phyloP scores from a whole-genome alignment of 1,140 invertebrate genomes.

The Augochlora pura region DNA sequence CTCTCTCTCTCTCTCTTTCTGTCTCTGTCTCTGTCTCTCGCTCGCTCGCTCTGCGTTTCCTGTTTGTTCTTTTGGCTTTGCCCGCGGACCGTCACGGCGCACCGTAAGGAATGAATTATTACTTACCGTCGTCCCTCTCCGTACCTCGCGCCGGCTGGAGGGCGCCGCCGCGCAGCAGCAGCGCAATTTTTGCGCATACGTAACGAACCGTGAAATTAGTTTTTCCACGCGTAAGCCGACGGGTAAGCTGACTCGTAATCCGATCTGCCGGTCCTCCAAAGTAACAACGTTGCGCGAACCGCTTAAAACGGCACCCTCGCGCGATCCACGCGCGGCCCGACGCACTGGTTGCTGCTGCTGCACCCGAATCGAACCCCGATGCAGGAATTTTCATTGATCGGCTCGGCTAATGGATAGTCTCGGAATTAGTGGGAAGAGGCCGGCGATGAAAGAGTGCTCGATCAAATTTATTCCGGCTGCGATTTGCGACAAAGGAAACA shows the following conservation, averaged over 20 bases:
- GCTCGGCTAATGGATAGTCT: too few species aligned
- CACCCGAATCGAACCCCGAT: neutral
- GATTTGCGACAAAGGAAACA: too few species aligned
- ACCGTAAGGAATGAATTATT: slow-evolving; percentile 47
- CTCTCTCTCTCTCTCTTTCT: too few species aligned
- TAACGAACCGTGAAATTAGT: slow-evolving; percentile 57
- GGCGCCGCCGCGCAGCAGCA: neutral
- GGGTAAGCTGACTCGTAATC: slow-evolving; percentile 31
- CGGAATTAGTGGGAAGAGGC: too few species aligned
- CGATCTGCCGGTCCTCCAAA: slow-evolving; percentile 11
- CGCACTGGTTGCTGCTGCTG: neutral
- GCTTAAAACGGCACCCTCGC: neutral
- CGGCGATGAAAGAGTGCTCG: too few species aligned
- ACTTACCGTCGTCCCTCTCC: slow-evolving; percentile 3
- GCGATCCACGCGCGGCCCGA: neutral
- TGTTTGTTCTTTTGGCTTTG: neutral
- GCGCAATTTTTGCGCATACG: slow-evolving; percentile 46
- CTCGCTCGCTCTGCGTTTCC: too few species aligned
- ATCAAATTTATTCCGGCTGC: too few species aligned
- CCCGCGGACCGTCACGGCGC: neutral
- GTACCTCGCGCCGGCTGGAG: neutral
- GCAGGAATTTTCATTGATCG: too few species aligned
- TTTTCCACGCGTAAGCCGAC: slow-evolving; percentile 35
- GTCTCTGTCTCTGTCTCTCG: too few species aligned
- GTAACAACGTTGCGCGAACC: slow-evolving; percentile 1